Percentiles rank a stretch among this genome's conserved stretches.
phyloP scores from a whole-genome alignment of 1,140 invertebrate species.

The Drosophila insularis region DNA sequence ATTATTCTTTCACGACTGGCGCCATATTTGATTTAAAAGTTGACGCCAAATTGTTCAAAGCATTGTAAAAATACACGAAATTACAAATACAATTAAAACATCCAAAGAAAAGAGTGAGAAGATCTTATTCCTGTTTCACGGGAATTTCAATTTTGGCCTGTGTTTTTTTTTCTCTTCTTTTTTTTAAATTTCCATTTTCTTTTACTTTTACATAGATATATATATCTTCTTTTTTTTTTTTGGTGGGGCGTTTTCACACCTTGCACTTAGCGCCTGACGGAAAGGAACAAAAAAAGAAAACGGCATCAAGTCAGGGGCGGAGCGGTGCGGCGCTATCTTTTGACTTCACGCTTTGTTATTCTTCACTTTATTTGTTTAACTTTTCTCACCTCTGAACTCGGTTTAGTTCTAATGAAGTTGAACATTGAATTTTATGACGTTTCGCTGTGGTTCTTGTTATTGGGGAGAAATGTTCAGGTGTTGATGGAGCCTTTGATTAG shows the following conservation, averaged over 20 bases:
- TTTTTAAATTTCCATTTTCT: slow-evolving; percentile 12
- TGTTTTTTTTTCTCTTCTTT: neutral
- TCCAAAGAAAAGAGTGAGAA: slow-evolving; percentile 7
- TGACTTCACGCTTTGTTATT: slow-evolving; percentile 67
- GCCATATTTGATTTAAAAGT: slow-evolving; percentile 80
- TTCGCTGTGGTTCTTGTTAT: slow-evolving; percentile 27
- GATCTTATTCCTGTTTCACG: slow-evolving; percentile 34
- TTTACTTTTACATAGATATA: neutral
- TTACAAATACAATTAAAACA: slow-evolving; percentile 73
- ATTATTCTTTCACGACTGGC: slow-evolving; percentile 18
- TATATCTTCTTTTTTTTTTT: too few relatives aligned
- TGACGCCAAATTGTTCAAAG: slow-evolving; percentile 68
- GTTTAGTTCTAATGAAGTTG: slow-evolving; percentile 72
- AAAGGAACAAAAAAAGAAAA: too few relatives aligned
- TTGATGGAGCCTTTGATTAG: slow-evolving; percentile 24
- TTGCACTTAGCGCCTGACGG: slow-evolving; percentile 57
- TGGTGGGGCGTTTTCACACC: slow-evolving; percentile 59
- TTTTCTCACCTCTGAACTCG: slow-evolving; percentile 70
- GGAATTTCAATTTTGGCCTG: slow-evolving; percentile 33
- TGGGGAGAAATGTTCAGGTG: neutral
- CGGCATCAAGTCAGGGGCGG: slow-evolving; percentile 5
- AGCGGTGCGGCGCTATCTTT: slow-evolving; percentile 55
- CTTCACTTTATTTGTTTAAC: slow-evolving; percentile 58
- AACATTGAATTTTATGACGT: slow-evolving; percentile 46
- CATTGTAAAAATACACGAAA: slow-evolving; percentile 54